Conservation (phyloP, 2,888 invertebrate genomes). For the Sialis lutaria region DNA sequence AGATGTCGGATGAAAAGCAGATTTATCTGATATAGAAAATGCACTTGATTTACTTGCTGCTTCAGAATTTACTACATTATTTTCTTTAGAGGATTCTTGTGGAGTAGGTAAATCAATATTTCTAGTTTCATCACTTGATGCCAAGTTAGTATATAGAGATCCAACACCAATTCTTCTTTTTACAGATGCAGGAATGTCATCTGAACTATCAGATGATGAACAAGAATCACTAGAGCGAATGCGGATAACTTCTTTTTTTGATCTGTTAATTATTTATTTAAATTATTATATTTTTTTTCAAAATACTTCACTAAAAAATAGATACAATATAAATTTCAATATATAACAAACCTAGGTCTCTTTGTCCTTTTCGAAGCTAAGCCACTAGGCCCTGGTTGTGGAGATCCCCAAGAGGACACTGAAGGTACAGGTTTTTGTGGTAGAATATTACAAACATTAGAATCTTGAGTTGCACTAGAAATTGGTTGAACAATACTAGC, state of each 20-base stretch:
- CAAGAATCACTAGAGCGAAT: constrained; percentile 8
- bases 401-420: not conserved
- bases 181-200: constrained; percentile 6
- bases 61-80: not conserved
- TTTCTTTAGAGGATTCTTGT: not conserved
- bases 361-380: constrained; percentile 4
- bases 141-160: not conserved
- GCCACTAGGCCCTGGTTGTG: constrained; percentile 8
- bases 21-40: not conserved
- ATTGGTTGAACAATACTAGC: constrained; percentile 18
- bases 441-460: not conserved
- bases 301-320: too few species aligned
- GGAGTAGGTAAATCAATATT: not conserved
- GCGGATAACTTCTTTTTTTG: constrained; percentile 4
- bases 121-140: not conserved
- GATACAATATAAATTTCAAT: not conserved
- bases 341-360: constrained; percentile 1
- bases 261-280: not conserved
- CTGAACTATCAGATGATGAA: constrained; percentile 7
- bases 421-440: not conserved
- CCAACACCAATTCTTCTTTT: not conserved
- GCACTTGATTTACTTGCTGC: not conserved
- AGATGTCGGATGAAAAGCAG: not conserved
- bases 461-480: constrained; percentile 14
- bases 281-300: not conserved